Conservation (phyloP, 2,113 vertebrate species). For the Dendrocopos noguchii region DNA sequence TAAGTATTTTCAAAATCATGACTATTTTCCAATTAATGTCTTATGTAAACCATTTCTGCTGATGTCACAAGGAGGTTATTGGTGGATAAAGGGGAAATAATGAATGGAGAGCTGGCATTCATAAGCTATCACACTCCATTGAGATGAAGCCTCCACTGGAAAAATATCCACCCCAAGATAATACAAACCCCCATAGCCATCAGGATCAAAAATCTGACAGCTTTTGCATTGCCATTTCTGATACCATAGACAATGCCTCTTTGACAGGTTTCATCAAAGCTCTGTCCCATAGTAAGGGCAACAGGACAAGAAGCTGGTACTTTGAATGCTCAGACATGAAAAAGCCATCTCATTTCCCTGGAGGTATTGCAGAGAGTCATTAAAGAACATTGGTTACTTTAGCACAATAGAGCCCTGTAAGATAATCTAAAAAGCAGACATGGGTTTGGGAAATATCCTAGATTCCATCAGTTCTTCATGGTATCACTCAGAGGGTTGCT, state of each 20-base stretch:
- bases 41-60: background rate
- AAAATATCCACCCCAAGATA: background rate
- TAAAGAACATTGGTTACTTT: background rate
- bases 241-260: background rate
- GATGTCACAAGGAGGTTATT: background rate
- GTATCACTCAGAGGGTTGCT: background rate
- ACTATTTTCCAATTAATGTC: background rate
- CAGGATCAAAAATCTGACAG: background rate
- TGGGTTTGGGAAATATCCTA: background rate
- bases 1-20: background rate
- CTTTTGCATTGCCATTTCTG: background rate
- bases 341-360: constrained; percentile 27
- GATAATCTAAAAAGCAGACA: constrained; percentile 32
- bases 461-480: background rate
- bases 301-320: background rate
- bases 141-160: background rate
- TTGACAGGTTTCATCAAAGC: constrained; percentile 10
- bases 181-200: background rate
- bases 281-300: background rate
- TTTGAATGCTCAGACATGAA: constrained; percentile 38
- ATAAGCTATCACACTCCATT: background rate
- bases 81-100: background rate
- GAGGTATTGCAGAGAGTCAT: constrained; percentile 8
- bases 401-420: constrained; percentile 3
- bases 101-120: background rate